Percentiles rank a stretch among this genome's conserved stretches.
phyloP scores from a whole-genome alignment of 2,113 vertebrate genomes.

The Syrrhaptes paradoxus region DNA sequence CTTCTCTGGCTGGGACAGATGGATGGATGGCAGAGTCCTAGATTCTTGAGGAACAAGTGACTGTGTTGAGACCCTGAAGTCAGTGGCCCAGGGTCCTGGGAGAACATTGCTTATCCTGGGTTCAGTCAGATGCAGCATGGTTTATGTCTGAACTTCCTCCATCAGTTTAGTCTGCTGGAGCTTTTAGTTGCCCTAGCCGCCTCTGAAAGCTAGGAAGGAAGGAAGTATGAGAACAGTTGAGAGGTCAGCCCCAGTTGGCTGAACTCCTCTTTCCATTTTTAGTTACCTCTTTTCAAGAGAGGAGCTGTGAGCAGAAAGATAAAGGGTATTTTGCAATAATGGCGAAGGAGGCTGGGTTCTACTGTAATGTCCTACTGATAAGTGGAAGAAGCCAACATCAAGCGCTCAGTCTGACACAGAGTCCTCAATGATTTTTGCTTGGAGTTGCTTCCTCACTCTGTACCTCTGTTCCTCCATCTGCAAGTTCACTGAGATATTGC shows the following conservation, averaged over 20 bases:
- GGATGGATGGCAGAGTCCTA: background rate
- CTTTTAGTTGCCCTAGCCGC: background rate
- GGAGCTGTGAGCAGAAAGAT: background rate
- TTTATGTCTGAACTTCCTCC: background rate
- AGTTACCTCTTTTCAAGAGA: background rate
- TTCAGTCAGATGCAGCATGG: background rate
- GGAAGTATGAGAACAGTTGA: background rate
- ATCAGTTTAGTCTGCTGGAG: background rate
- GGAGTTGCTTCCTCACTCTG: background rate
- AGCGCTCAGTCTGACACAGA: background rate
- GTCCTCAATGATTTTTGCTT: background rate
- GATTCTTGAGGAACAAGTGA: background rate
- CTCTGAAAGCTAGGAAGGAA: background rate
- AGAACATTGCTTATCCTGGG: background rate
- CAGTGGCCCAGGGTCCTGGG: background rate
- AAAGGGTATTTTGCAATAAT: background rate
- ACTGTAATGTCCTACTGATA: background rate
- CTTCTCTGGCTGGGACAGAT: background rate
- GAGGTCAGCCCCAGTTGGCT: background rate
- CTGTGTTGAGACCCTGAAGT: background rate
- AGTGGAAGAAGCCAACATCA: background rate
- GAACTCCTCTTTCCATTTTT: background rate
- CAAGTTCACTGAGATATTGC: background rate
- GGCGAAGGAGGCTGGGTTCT: background rate
- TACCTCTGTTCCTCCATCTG: background rate